Base-by-base conservation (phyloP, 2,888 invertebrate species). In the Stenurella melanura region DNA sequence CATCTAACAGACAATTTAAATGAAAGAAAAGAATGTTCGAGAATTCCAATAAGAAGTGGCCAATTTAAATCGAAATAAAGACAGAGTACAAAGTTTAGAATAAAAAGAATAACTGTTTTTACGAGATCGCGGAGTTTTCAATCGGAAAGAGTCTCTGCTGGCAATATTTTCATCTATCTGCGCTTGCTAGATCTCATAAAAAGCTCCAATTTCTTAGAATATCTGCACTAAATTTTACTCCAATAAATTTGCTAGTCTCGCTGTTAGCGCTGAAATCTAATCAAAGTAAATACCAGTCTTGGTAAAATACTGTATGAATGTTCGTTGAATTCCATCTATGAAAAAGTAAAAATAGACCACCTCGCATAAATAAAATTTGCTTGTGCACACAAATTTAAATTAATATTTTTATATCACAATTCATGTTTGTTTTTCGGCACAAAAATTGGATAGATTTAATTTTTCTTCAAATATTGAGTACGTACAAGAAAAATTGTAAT, bases 181-280 rank as follows among this genome's bases (percentile, higher is more conserved):
- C 6, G 12, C n/a, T 50, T 50, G 50, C 50, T 50, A n/a, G n/a
- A n/a, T 50, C 50, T 50, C 50, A 6, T 50, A 50, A 50, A 50
- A 50, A 50, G n/a, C n/a, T 50, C 15, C 15, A 50, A 50, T 50
- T 50, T 50, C 50, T 50, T 50, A 50, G 50, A 50, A 50, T 50
- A 50, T 17, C 50, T 50, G 50, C 50, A 50, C 50, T 50, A 50
- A 50, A 50, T n/a, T 50, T 50, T 50, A 50, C 6, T n/a, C 6
- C 15, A 50, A 50, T 50, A 50, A 50, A 50, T 50, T 50, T 42
- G 15, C 30, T 34, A 42, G 42, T 42, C 42, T 42, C 50, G 15
- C 50, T 50, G 42, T 42, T 42, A 42, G 15, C 42, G 42, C 2
- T 42, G 42, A 42, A 42, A 42, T 12, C 15, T 42, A 42, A 42